Conservation (phyloP, 2,888 invertebrate genomes). For the Cryptocheilus praepositus region DNA sequence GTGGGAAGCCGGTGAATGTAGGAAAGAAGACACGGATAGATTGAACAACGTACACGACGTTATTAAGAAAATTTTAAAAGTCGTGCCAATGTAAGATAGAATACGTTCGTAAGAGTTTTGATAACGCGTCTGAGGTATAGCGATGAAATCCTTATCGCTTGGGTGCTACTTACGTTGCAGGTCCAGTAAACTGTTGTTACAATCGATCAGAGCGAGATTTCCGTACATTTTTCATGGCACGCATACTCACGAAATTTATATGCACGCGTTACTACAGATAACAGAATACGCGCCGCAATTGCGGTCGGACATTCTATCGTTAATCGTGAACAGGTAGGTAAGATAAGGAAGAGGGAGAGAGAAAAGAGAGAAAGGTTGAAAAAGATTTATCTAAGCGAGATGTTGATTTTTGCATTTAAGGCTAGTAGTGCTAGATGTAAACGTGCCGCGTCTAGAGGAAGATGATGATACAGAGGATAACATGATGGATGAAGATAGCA, state of each 20-base stretch:
- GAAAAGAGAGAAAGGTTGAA: no score
- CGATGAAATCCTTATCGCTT: slow-evolving; percentile 22
- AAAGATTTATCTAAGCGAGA: not conserved
- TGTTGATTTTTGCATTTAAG: slow-evolving; percentile 73
- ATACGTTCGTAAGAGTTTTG: no score
- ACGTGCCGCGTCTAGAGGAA: slow-evolving; percentile 79
- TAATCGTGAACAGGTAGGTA: slow-evolving; percentile 86
- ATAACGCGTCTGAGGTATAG: no score
- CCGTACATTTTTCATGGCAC: slow-evolving; percentile 86
- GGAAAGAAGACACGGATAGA: slow-evolving; percentile 76
- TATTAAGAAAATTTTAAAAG: slow-evolving; percentile 75
- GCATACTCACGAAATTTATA: slow-evolving; percentile 83
- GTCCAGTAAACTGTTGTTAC: slow-evolving; percentile 83
- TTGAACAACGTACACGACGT: slow-evolving; percentile 81
- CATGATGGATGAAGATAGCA: slow-evolving; percentile 70
- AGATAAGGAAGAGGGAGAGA: no score
- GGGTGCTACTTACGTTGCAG: slow-evolving; percentile 73
- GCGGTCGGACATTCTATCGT: slow-evolving; percentile 82
- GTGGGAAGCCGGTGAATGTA: slow-evolving; percentile 80
- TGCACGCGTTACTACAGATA: slow-evolving; percentile 87
- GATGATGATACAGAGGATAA: slow-evolving; percentile 75
- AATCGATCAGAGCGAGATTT: slow-evolving; percentile 80
- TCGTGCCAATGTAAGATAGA: slow-evolving; percentile 78
- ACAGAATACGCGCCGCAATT: slow-evolving; percentile 85
- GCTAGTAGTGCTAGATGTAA: slow-evolving; percentile 85